A percentile compares a stretch with the other conserved stretches of the same genome.
phyloP scores from a whole-genome alignment of 1,140 invertebrate genomes.

The Globodera ellingtonae region DNA sequence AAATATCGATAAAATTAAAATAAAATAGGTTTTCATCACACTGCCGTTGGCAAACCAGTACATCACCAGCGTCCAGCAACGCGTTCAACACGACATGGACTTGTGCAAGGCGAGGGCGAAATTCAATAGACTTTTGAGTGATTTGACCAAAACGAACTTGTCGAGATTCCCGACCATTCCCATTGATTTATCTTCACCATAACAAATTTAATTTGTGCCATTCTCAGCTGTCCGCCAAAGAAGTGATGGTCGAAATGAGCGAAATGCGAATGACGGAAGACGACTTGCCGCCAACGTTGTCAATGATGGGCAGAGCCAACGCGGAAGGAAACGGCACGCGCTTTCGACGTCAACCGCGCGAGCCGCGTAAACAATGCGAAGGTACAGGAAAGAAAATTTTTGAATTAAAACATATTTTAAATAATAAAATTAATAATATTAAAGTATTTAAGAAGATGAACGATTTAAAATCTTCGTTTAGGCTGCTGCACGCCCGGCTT shows the following conservation, averaged over 20 bases:
- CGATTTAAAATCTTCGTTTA: slow-evolving; percentile 27
- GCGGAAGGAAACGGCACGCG: slow-evolving; percentile 39
- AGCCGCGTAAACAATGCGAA: slow-evolving; percentile 46
- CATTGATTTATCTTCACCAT: neutral
- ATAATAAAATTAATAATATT: slow-evolving; percentile 8
- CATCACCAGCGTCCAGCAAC: slow-evolving; percentile 59
- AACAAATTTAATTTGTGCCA: slow-evolving; percentile 3
- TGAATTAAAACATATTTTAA: neutral
- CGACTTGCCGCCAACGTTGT: slow-evolving; percentile 32
- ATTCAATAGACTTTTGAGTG: no score
- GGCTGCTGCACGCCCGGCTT: slow-evolving; percentile 62
- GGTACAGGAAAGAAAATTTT: slow-evolving; percentile 29
- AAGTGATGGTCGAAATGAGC: slow-evolving; percentile 64
- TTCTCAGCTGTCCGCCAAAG: slow-evolving; percentile 62
- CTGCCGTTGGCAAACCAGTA: slow-evolving; percentile 65
- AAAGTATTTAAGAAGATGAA: slow-evolving; percentile 25
- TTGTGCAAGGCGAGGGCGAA: slow-evolving; percentile 60
- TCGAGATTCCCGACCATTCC: no score
- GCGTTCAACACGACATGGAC: slow-evolving; percentile 64
- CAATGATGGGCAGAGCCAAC: slow-evolving; percentile 23
- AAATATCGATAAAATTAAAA: neutral
- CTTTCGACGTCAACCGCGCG: slow-evolving; percentile 38
- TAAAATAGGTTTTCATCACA: slow-evolving; percentile 54
- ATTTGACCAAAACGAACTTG: no score
- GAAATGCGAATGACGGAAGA: slow-evolving; percentile 49